A percentile compares a stretch with the other conserved stretches of the same genome.
These are phyloP conservation scores for Perizoma affinitatum DNA, from an alignment of 2,888 invertebrate genomes.

Conservation along the genomic window DNA sequence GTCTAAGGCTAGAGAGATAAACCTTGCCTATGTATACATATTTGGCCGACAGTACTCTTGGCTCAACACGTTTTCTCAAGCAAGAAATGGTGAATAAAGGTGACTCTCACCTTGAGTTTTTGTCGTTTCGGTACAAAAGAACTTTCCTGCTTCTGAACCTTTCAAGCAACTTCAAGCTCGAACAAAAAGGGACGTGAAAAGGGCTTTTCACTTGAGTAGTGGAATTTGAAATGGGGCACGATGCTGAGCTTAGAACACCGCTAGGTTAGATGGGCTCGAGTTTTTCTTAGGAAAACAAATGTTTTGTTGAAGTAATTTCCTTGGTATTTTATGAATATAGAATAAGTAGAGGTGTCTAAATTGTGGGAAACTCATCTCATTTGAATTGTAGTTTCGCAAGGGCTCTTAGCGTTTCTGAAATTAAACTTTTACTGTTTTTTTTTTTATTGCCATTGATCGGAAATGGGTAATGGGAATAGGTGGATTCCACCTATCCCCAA, in stretches of 20 bases:
- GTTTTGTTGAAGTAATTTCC: no score
- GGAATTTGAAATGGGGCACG: slow-evolving; percentile 19
- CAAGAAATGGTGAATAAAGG: slow-evolving; percentile 19
- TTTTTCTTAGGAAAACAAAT: no score
- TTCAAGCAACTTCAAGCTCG: slow-evolving; percentile 15
- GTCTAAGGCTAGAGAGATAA: no score
- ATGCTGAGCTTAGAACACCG: slow-evolving; percentile 9
- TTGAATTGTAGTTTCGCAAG: no score
- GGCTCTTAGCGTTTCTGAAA: no score
- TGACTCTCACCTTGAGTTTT: slow-evolving; percentile 18
- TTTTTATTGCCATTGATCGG: background rate
- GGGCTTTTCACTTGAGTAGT: slow-evolving; percentile 22
- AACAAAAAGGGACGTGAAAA: slow-evolving; percentile 23
- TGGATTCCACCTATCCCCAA: slow-evolving; percentile 6
- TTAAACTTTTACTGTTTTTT: no score
- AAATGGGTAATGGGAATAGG: no score
- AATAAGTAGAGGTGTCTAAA: no score
- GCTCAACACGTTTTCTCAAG: slow-evolving; percentile 11
- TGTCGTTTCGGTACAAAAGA: slow-evolving; percentile 14
- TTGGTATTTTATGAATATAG: no score
- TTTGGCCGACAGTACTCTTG: slow-evolving; percentile 2
- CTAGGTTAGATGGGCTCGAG: slow-evolving; percentile 1
- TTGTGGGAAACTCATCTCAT: no score
- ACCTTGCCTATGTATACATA: background rate
- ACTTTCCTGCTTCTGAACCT: slow-evolving; percentile 16